These are phyloP conservation scores for Halcyon leucocephala DNA, from an alignment of 2,797 vertebrate genomes.

Conservation along the genomic window DNA sequence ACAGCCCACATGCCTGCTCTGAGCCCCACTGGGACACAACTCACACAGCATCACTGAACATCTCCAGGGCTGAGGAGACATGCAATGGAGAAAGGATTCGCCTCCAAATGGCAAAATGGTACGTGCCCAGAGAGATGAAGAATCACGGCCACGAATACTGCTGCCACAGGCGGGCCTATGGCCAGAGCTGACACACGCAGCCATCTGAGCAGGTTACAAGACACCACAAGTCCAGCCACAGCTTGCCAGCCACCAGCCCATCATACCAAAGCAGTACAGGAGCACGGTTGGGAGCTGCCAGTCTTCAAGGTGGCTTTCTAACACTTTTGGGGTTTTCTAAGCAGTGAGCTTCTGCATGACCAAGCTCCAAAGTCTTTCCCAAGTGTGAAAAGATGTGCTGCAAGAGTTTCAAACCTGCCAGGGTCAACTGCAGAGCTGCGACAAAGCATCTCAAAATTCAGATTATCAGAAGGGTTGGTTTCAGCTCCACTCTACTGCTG, in stretches of 20 bases:
- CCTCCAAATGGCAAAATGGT: background rate
- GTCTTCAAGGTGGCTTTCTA: background rate
- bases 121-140: background rate
- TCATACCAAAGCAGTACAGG: background rate
- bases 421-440: background rate
- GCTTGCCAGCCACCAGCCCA: background rate
- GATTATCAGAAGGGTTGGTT: background rate
- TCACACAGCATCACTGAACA: background rate
- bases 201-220: background rate
- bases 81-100: background rate
- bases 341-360: background rate
- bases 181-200: background rate
- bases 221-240: accelerated
- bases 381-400: accelerated
- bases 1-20: background rate
- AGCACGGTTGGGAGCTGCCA: background rate
- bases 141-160: accelerated
- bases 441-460: background rate
- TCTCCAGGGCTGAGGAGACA: background rate
- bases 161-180: background rate
- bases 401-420: background rate
- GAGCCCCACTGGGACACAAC: background rate
- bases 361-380: background rate
- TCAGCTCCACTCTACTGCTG: constrained; percentile 1
- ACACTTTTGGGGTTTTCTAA: background rate